Evolutionary conservation across 2,888 invertebrate species (phyloP).

Genomic region (Heliconius ethilla): DNA sequence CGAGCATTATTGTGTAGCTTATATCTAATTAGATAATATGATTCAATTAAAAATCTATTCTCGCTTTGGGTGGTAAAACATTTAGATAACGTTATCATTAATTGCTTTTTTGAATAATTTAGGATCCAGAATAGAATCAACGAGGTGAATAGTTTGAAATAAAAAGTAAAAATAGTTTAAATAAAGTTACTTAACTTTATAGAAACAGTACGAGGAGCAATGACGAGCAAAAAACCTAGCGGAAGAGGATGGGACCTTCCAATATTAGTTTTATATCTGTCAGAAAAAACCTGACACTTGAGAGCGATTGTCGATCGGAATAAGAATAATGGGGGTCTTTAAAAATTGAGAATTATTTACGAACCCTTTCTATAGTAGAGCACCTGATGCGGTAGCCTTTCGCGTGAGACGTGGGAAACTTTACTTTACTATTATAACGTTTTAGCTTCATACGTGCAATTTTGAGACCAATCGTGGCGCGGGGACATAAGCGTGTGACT

Average conservation of each 20-base stretch:
- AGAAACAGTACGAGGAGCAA: constrained; percentile 65
- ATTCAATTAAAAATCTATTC: constrained; percentile 40
- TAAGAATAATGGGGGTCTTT: constrained; percentile 76
- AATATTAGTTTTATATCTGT: constrained; percentile 81
- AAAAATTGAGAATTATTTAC: constrained; percentile 60
- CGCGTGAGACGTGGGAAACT: constrained; percentile 75
- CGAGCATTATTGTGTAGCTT: constrained; percentile 66
- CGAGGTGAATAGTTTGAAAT: constrained; percentile 34
- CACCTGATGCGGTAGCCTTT: constrained; percentile 81
- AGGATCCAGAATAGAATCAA: constrained; percentile 48
- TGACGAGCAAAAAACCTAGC: constrained; percentile 70
- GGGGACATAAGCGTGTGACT: too few species aligned
- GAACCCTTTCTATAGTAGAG: constrained; percentile 71
- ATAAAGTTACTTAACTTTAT: constrained; percentile 54
- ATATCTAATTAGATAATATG: constrained; percentile 75
- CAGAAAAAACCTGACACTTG: constrained; percentile 76
- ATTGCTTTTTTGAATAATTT: constrained; percentile 50
- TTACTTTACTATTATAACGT: constrained; percentile 47
- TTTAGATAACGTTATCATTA: constrained; percentile 61
- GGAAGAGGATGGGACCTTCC: constrained; percentile 81
- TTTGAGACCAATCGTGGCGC: neutral
- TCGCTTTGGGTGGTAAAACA: constrained; percentile 69
- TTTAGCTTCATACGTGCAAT: constrained; percentile 36
- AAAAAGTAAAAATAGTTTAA: constrained; percentile 34
- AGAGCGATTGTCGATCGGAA: constrained; percentile 76